Conservation (phyloP, 2,888 invertebrate species). For the Augiades crinisus region DNA sequence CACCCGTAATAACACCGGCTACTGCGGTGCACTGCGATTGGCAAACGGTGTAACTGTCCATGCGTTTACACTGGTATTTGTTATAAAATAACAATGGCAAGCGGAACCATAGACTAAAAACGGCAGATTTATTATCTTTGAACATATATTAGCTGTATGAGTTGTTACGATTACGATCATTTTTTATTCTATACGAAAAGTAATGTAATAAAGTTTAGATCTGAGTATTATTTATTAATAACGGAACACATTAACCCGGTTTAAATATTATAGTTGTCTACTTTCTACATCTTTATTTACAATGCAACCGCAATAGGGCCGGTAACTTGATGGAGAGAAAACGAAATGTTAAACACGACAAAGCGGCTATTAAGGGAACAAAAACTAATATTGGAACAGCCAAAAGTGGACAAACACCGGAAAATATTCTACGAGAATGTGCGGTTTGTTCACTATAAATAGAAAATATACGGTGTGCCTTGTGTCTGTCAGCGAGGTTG, state of each 20-base stretch:
- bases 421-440: constrained; percentile 1
- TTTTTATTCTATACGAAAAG: too few species aligned
- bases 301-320: constrained; percentile 3
- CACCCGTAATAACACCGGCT: background rate
- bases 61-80: too few species aligned
- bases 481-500: constrained; percentile 1
- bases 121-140: too few species aligned
- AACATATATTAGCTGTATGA: too few species aligned
- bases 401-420: constrained; percentile 7
- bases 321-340: constrained; percentile 13
- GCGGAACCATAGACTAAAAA: too few species aligned
- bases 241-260: background rate
- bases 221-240: background rate
- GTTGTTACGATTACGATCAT: too few species aligned
- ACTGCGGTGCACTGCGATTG: background rate
- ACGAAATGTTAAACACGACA: constrained; percentile 1
- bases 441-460: constrained; percentile 6
- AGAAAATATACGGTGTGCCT: background rate
- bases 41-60: too few species aligned
- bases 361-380: constrained; percentile 1
- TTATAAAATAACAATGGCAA: too few species aligned
- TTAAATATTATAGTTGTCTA: background rate
- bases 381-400: constrained; percentile 13
- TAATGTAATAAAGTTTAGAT: background rate
- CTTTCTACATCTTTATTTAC: constrained; percentile 12